phyloP scores from a whole-genome alignment of 2,888 invertebrate genomes.

The Notocelia uddmanniana region DNA sequence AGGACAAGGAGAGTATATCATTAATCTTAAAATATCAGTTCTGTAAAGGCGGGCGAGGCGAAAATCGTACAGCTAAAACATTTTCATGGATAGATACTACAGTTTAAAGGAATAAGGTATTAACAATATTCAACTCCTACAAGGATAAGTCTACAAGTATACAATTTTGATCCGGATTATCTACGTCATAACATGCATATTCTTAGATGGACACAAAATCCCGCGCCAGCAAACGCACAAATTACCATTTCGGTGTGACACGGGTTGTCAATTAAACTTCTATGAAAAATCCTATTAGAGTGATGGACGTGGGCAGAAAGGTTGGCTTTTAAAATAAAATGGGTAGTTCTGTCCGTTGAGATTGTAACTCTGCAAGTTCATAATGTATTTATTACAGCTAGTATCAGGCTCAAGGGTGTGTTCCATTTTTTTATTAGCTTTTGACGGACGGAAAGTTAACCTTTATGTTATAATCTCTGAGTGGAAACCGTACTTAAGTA shows the following conservation, averaged over 20 bases:
- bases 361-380: not conserved
- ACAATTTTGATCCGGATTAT: not conserved
- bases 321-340: constrained; percentile 16
- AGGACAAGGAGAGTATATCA: too few relatives aligned
- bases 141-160: not conserved
- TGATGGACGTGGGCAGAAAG: not conserved
- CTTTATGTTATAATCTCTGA: not conserved
- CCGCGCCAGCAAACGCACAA: not conserved
- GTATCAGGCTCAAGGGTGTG: not conserved
- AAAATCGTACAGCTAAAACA: constrained; percentile 64
- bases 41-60: constrained; percentile 55
- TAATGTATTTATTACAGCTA: not conserved
- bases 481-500: not conserved
- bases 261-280: constrained; percentile 38
- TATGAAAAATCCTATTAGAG: constrained; percentile 16
- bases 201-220: not conserved
- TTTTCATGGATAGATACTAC: constrained; percentile 69
- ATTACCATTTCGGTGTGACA: constrained; percentile 29
- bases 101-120: constrained; percentile 15
- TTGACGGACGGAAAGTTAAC: not conserved
- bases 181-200: not conserved
- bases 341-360: not conserved
- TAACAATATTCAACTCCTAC: not conserved
- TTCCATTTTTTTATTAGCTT: not conserved
- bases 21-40: constrained; percentile 18